Percentiles rank a stretch among this genome's conserved stretches.
phyloP scores from a whole-genome alignment of 2,797 vertebrate species.

The Etheostoma nigrum region DNA sequence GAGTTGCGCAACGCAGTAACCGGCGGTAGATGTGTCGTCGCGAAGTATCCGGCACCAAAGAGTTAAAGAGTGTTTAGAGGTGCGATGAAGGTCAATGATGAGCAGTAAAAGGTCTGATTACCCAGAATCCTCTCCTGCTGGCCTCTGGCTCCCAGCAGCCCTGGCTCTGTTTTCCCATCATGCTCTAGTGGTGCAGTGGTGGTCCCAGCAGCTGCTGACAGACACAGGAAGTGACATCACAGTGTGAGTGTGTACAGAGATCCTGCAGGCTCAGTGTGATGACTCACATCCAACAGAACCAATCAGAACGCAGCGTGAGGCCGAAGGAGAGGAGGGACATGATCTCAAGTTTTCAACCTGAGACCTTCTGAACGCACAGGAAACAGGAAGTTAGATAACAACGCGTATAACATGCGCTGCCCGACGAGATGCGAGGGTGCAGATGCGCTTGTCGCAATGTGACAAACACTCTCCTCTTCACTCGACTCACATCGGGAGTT shows the following conservation, averaged over 20 bases:
- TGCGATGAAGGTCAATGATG: conserved; percentile 81
- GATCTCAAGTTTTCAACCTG: conserved; percentile 94
- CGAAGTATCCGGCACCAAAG: too few species aligned
- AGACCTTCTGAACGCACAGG: conserved; percentile 76
- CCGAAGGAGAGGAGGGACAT: conserved; percentile 55
- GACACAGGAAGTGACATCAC: conserved; percentile 74
- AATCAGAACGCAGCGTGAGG: conserved; percentile 25
- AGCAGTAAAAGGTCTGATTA: conserved; percentile 92
- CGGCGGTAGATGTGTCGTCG: too few species aligned
- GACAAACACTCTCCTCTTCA: too few species aligned
- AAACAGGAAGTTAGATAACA: conserved; percentile 2
- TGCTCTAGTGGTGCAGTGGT: conserved; percentile 79
- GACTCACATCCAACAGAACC: conserved; percentile 38
- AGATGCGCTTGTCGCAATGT: too few species aligned
- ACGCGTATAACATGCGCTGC: too few species aligned
- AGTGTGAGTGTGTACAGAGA: conserved; percentile 76
- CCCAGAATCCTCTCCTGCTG: conserved; percentile 73
- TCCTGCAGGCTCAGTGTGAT: conserved; percentile 27
- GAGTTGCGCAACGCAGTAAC: too few species aligned
- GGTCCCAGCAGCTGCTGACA: conserved; percentile 85
- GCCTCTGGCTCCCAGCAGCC: conserved; percentile 86
- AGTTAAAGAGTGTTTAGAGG: too few species aligned
- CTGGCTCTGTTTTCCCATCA: conserved; percentile 68
- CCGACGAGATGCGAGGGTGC: too few species aligned
- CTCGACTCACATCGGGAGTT: too few species aligned